Percentiles rank a stretch among this genome's conserved stretches.
Conservation (phyloP, 2,888 invertebrate genomes). For the Hybos culiciformis region DNA sequence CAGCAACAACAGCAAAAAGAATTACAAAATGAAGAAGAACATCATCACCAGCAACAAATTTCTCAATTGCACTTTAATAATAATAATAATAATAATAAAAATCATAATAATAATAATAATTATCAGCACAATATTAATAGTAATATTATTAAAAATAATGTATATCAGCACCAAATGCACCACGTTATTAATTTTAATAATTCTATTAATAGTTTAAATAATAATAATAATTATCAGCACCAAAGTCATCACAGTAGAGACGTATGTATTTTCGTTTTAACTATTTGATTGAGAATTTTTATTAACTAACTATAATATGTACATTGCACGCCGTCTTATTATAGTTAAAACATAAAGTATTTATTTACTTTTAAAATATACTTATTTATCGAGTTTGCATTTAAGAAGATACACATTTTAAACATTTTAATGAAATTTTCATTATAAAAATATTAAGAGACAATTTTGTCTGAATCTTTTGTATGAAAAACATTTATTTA, state of each 20-base stretch:
- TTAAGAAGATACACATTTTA: no score
- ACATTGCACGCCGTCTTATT: no score
- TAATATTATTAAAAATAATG: constrained; percentile 8
- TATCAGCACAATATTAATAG: constrained; percentile 16
- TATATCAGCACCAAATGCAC: no score
- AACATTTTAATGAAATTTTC: no score
- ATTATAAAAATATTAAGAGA: no score
- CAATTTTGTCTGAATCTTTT: no score
- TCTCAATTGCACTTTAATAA: constrained; percentile 7
- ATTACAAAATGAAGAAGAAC: constrained; percentile 7
- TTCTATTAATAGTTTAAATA: constrained; percentile 2
- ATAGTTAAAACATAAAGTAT: no score
- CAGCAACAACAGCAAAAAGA: constrained; percentile 1
- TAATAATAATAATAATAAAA: constrained; percentile 4
- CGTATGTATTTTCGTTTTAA: constrained; percentile 37
- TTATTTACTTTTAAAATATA: no score
- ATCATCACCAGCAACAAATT: constrained; percentile 7
- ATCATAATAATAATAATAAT: constrained; percentile 18
- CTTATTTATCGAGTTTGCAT: no score
- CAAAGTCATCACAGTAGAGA: constrained; percentile 37
- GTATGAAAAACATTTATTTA: no score
- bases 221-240: constrained; percentile 32
- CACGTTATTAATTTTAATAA: constrained; percentile 1
- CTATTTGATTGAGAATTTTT: no score
- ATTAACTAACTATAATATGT: no score